Evolutionary conservation across 2,113 vertebrate species (phyloP), one percentile per base, ranked within the genome.

Genomic region (Sinocyclocheilus rhinocerous): DNA sequence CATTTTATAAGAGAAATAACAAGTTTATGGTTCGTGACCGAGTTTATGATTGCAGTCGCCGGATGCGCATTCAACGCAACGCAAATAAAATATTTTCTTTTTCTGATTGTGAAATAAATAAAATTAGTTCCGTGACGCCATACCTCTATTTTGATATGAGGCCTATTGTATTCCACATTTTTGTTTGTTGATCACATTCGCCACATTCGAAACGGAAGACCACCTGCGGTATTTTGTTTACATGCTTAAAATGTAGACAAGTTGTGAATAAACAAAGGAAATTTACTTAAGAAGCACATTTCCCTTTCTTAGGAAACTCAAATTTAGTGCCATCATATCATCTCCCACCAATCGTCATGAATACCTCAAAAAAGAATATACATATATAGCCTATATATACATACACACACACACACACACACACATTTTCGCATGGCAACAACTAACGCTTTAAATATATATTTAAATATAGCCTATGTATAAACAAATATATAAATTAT

Each of bases 221-320:
- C 55, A 73, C 78, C 85, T 75, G 85, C 24, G 67, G 67, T 8
- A 86, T 86, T 22, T 76, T 65, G 85, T 81, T 81, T 86, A 50
- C 52, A 10, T 75, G 77, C 45, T 75, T 75, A 76, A 48, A 48
- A 48, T 48, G 45, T 48, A 48, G 45, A 48, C 45, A 48, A 48
- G 52, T 29, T 59, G 84, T 29, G n/a, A 70, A 61, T 59, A 29
- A 78, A 77, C 86, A 70, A 84, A 61, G 42, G 45, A 42, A n/a
- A 83, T 76, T 61, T 77, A 48, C 22, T 39, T 52, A 85, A 65
- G 67, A 81, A 61, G 9, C 29, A 50, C 48, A 77, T 67, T 83
- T 83, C 87, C 70, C 12, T 45, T 79, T 55, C 18, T n/a, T 33
- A n/a, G n/a, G n/a, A n/a, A n/a, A n/a, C n/a, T n/a, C n/a, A n/a